These are phyloP conservation scores for Tautogolabrus adspersus DNA, from an alignment of 2,113 vertebrate species.

Conservation along the genomic window DNA sequence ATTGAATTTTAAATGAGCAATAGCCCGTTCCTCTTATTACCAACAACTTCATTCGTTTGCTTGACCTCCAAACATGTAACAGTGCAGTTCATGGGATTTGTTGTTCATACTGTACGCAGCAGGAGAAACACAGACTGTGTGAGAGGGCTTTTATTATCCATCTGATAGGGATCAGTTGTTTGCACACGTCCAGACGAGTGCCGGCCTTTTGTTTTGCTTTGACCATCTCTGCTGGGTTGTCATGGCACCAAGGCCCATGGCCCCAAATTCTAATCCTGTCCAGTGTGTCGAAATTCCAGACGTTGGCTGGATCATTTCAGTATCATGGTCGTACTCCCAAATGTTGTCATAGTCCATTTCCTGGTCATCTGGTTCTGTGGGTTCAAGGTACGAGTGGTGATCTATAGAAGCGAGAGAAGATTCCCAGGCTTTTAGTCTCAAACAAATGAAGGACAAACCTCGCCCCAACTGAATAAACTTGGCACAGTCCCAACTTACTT, in stretches of 20 bases:
- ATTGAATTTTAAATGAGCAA: slow-evolving; percentile 5
- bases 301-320: slow-evolving; percentile 79
- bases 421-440: slow-evolving; percentile 62
- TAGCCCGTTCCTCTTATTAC: slow-evolving; percentile 8
- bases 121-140: slow-evolving; percentile 38
- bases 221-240: slow-evolving; percentile 84
- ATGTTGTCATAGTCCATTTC: slow-evolving; percentile 88
- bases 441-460: slow-evolving; percentile 38
- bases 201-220: slow-evolving; percentile 77
- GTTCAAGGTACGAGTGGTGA: slow-evolving; percentile 80
- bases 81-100: slow-evolving; percentile 34
- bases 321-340: slow-evolving; percentile 82
- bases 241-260: slow-evolving; percentile 77
- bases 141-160: slow-evolving; percentile 62
- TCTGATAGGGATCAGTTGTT: slow-evolving; percentile 82
- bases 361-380: slow-evolving; percentile 84
- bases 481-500: slow-evolving; percentile 6
- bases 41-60: slow-evolving; percentile 23
- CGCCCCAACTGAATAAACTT: slow-evolving; percentile 34
- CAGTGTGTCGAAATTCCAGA: slow-evolving; percentile 82
- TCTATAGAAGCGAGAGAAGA: slow-evolving; percentile 67
- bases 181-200: slow-evolving; percentile 81
- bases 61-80: slow-evolving; percentile 33
- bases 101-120: slow-evolving; percentile 50
- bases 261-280: slow-evolving; percentile 79